Evolutionary conservation across 2,113 vertebrate genomes (phyloP).

Genomic region (Gobio gobio): DNA sequence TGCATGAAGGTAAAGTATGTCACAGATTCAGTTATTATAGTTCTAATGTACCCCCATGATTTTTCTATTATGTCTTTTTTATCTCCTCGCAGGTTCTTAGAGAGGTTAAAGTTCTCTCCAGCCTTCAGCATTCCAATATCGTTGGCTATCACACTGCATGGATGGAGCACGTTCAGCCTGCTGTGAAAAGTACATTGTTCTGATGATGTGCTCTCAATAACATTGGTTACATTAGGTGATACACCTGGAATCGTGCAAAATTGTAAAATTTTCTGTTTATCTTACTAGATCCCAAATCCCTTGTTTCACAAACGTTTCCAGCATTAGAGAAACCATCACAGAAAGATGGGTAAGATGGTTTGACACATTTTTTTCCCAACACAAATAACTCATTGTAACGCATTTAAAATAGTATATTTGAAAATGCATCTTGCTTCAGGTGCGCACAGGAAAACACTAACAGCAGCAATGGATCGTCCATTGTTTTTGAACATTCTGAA

Average conservation of each 20-base stretch:
- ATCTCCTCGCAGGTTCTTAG: slow-evolving; percentile 82
- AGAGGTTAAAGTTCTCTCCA: slow-evolving; percentile 94
- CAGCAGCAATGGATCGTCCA: slow-evolving; percentile 75
- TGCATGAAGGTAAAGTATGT: slow-evolving; percentile 88
- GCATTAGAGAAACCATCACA: slow-evolving; percentile 66
- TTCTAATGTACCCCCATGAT: background rate
- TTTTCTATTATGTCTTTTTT: background rate
- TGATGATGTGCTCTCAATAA: no score
- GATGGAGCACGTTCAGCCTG: slow-evolving; percentile 92
- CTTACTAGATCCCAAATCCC: slow-evolving; percentile 61
- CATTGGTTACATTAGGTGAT: background rate
- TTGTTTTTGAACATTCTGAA: slow-evolving; percentile 84
- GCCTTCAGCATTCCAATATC: slow-evolving; percentile 88
- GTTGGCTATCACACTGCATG: slow-evolving; percentile 98
- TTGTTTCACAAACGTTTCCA: slow-evolving; percentile 52
- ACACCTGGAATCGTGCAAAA: background rate
- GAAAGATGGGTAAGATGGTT: slow-evolving; percentile 61
- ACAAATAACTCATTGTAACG: background rate
- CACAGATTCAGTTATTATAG: background rate
- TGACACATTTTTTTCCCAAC: background rate
- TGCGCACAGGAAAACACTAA: slow-evolving; percentile 67
- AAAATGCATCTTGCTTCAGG: slow-evolving; percentile 12
- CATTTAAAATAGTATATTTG: background rate
- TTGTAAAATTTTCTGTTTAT: background rate
- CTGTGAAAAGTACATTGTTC: slow-evolving; percentile 59